Percentiles rank a stretch among this genome's conserved stretches.
phyloP scores from a whole-genome alignment of 1,140 invertebrate genomes.

The Latrodectus geometricus region DNA sequence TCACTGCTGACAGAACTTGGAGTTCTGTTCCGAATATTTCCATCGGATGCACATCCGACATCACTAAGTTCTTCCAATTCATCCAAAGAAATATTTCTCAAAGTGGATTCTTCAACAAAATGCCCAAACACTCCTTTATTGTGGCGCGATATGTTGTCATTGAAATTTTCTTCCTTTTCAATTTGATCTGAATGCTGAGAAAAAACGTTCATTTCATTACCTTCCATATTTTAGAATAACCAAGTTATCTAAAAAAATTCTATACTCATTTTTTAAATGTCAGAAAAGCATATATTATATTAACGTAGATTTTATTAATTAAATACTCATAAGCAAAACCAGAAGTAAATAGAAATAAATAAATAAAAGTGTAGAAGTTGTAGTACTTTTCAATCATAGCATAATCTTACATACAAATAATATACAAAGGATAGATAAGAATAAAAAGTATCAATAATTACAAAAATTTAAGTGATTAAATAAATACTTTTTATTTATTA shows the following conservation, averaged over 20 bases:
- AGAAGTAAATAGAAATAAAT: conserved; percentile 13
- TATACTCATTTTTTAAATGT: background rate
- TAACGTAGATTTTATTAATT: too few species aligned
- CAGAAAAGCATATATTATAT: background rate
- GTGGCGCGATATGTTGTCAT: conserved; percentile 43
- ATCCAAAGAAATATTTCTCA: conserved; percentile 60
- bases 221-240: conserved; percentile 16
- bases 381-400: background rate
- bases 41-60: conserved; percentile 33
- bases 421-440: too few species aligned
- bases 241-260: background rate
- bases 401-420: too few species aligned
- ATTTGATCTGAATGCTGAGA: conserved; percentile 24
- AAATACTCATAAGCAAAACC: background rate
- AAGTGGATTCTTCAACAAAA: conserved; percentile 57
- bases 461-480: too few species aligned
- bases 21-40: conserved; percentile 31
- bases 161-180: conserved; percentile 32
- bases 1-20: conserved; percentile 51
- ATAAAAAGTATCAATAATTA: too few species aligned
- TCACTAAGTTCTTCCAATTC: conserved; percentile 58
- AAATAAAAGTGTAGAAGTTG: conserved; percentile 22
- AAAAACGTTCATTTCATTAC: conserved; percentile 58
- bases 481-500: too few species aligned
- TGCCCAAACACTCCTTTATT: conserved; percentile 58